These are phyloP conservation scores for Brachyalestes nurse DNA, from an alignment of 2,797 vertebrate species.

Conservation along the genomic window DNA sequence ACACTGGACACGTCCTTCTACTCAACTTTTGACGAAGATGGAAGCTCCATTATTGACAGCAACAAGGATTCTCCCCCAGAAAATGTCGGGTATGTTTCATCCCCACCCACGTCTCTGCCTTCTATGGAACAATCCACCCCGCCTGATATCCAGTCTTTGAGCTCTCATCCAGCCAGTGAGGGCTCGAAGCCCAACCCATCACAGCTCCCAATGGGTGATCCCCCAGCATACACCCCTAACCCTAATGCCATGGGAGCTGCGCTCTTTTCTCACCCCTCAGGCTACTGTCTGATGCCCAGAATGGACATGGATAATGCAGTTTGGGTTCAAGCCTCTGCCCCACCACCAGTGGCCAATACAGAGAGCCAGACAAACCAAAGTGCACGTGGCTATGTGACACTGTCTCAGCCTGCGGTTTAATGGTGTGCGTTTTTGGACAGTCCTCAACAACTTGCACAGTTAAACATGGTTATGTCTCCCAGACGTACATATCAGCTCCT, in stretches of 20 bases:
- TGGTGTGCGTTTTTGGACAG: neutral
- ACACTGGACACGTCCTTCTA: neutral
- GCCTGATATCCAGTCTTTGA: neutral
- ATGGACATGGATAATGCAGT: constrained; percentile 12
- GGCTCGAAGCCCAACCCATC: neutral
- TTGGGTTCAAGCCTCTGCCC: neutral
- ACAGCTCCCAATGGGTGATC: constrained; percentile 12
- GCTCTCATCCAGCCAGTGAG: neutral
- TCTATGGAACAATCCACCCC: neutral
- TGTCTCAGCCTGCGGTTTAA: constrained; percentile 23
- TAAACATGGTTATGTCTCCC: too few relatives aligned
- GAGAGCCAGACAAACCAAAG: neutral
- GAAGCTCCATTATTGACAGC: constrained; percentile 41
- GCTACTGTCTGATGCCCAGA: constrained; percentile 71
- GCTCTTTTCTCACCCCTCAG: constrained; percentile 57
- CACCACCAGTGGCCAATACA: constrained; percentile 4
- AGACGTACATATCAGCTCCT: too few relatives aligned
- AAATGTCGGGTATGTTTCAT: constrained; percentile 58
- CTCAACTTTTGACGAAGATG: constrained; percentile 1
- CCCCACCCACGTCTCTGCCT: constrained; percentile 12
- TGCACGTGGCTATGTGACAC: constrained; percentile 38
- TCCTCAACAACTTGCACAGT: too few relatives aligned
- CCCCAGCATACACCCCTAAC: constrained; percentile 49
- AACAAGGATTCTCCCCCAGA: constrained; percentile 24
- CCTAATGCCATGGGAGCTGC: constrained; percentile 44